Percentiles rank a stretch among this genome's conserved stretches.
These are phyloP conservation scores for Eupsilia transversa DNA, from an alignment of 2,888 invertebrate genomes.

Conservation along the genomic window DNA sequence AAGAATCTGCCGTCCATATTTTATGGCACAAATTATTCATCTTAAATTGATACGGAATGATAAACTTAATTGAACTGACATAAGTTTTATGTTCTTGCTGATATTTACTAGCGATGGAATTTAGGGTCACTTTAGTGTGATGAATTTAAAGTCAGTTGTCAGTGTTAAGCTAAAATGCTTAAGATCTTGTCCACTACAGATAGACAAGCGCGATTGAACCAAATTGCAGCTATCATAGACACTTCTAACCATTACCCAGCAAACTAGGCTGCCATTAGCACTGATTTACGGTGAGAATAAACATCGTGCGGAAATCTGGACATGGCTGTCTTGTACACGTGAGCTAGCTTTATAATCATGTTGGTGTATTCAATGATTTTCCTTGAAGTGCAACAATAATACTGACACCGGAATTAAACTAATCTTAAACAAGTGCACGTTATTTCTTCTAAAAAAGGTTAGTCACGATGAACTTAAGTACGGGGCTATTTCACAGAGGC, in stretches of 20 bases:
- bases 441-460: neutral
- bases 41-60: constrained; percentile 37
- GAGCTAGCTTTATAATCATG: neutral
- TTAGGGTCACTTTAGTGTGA: constrained; percentile 7
- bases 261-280: neutral
- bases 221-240: neutral
- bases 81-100: constrained; percentile 12
- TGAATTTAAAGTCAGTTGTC: neutral
- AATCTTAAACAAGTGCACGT: neutral
- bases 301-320: neutral
- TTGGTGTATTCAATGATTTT: neutral
- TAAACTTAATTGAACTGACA: constrained; percentile 26
- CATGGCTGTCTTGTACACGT: too few species aligned
- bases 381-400: neutral
- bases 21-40: constrained; percentile 30
- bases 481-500: neutral
- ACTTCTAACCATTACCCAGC: too few species aligned
- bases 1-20: constrained; percentile 41
- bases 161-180: neutral
- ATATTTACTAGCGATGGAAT: constrained; percentile 4
- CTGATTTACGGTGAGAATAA: neutral
- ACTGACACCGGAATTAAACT: neutral
- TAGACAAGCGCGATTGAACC: neutral
- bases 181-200: neutral
- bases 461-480: neutral